phyloP scores from a whole-genome alignment of 35 echinoderm and acorn worm species.

The Chiridota heheva region DNA sequence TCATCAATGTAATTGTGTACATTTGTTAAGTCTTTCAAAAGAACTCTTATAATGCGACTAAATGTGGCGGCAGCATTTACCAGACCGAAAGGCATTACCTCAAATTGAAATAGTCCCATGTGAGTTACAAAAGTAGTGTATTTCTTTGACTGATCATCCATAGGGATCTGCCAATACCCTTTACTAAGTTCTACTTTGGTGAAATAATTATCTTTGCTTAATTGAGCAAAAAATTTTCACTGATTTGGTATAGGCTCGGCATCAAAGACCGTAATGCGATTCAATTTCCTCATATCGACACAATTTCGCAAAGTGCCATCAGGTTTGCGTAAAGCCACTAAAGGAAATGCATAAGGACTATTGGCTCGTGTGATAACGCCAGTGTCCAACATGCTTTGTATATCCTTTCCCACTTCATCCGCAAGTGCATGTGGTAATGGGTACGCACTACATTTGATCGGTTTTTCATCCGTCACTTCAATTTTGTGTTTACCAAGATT shows the following conservation, averaged over 20 bases:
- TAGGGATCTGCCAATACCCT: conserved; percentile 72
- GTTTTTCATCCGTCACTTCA: not conserved
- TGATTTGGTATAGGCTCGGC: conserved; percentile 64
- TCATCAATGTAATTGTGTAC: conserved; percentile 62
- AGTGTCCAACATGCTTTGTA: conserved; percentile 35
- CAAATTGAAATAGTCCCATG: conserved; percentile 53
- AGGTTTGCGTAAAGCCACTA: conserved; percentile 25
- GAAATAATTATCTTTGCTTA: conserved; percentile 56
- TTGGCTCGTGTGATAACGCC: conserved; percentile 23
- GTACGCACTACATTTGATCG: conserved; percentile 18
- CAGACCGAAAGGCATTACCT: conserved; percentile 68
- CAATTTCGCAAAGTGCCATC: conserved; percentile 25
- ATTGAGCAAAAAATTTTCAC: conserved; percentile 57
- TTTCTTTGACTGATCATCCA: not conserved
- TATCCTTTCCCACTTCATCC: conserved; percentile 39
- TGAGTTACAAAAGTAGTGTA: conserved; percentile 46
- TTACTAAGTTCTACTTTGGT: conserved; percentile 62
- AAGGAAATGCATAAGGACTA: conserved; percentile 35
- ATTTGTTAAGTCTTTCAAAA: conserved; percentile 42
- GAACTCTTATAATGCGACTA: conserved; percentile 47
- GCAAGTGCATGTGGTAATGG: conserved; percentile 47
- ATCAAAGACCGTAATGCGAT: conserved; percentile 40
- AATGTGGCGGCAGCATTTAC: conserved; percentile 56
- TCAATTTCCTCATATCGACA: conserved; percentile 30
- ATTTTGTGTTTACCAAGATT: conserved; percentile 33